Percentiles rank a stretch among this genome's conserved stretches.
Conservation (phyloP, 2,113 vertebrate species). For the Chaetodon trifascialis region DNA sequence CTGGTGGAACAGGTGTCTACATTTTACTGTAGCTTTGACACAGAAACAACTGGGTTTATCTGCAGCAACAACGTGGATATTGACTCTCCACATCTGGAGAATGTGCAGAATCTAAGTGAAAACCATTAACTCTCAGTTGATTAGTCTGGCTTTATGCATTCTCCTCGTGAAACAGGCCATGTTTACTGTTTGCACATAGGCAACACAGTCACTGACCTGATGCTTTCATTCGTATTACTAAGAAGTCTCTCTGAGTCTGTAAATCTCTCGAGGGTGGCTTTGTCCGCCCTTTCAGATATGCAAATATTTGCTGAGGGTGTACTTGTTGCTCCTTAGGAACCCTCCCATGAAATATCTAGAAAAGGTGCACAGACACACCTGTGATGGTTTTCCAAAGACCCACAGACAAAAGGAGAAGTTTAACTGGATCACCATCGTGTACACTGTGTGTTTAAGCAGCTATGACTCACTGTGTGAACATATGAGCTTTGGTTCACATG, state of each 20-base stretch:
- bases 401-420: conserved; percentile 45
- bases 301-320: conserved; percentile 79
- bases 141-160: neutral
- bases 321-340: conserved; percentile 69
- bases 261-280: conserved; percentile 24
- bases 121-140: conserved; percentile 6
- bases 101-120: conserved; percentile 5
- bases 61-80: conserved; percentile 24
- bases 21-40: neutral
- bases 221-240: conserved; percentile 6
- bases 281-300: conserved; percentile 28
- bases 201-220: conserved; percentile 11
- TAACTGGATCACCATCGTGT: neutral
- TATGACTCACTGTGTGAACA: conserved; percentile 30
- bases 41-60: conserved; percentile 29
- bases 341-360: conserved; percentile 22
- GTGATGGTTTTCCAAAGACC: conserved; percentile 10
- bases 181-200: neutral
- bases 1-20: conserved; percentile 53
- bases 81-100: conserved; percentile 27
- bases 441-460: neutral
- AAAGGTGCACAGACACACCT: conserved; percentile 26
- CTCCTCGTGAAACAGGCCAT: conserved; percentile 4
- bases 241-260: conserved; percentile 24
- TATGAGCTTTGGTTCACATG: neutral